Conservation (phyloP, 2,113 vertebrate species). For the Nycticorax nycticorax region DNA sequence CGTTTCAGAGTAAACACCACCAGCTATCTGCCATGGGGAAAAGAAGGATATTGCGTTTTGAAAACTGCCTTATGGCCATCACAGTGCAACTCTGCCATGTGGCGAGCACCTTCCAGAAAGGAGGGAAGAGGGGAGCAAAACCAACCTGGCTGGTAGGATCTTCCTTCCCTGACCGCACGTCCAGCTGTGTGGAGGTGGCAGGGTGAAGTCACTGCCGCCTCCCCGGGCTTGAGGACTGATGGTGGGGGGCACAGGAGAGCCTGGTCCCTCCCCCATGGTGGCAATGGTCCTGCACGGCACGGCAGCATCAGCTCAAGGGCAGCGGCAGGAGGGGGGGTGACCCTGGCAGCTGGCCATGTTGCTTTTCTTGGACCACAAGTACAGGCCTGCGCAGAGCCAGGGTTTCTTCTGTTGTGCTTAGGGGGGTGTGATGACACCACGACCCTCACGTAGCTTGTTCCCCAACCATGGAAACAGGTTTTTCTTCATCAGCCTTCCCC, state of each 20-base stretch:
- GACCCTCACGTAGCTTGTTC: rapidly evolving
- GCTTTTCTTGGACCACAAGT: rapidly evolving
- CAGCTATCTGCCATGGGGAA: neutral
- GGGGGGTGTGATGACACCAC: neutral
- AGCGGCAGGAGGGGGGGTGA: neutral
- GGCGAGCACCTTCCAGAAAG: neutral
- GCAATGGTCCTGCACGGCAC: neutral
- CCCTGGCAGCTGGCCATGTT: neutral
- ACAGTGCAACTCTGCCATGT: neutral
- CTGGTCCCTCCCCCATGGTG: neutral
- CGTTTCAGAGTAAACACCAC: constrained; percentile 15
- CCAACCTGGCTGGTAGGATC: rapidly evolving
- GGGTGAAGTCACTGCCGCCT: neutral
- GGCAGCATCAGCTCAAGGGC: neutral
- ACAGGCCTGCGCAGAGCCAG: neutral
- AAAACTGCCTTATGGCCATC: neutral
- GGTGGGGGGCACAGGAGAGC: neutral
- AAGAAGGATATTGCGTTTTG: neutral
- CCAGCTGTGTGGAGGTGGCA: rapidly evolving
- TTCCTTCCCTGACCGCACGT: neutral
- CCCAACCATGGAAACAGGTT: rapidly evolving
- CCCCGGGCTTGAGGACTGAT: rapidly evolving
- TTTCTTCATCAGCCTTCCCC: neutral
- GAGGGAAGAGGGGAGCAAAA: neutral
- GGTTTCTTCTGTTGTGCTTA: neutral